A percentile compares a stretch with the other conserved stretches of the same genome.
These are phyloP conservation scores for Eumerus sabulonum DNA, from an alignment of 2,888 invertebrate species.

Conservation along the genomic window DNA sequence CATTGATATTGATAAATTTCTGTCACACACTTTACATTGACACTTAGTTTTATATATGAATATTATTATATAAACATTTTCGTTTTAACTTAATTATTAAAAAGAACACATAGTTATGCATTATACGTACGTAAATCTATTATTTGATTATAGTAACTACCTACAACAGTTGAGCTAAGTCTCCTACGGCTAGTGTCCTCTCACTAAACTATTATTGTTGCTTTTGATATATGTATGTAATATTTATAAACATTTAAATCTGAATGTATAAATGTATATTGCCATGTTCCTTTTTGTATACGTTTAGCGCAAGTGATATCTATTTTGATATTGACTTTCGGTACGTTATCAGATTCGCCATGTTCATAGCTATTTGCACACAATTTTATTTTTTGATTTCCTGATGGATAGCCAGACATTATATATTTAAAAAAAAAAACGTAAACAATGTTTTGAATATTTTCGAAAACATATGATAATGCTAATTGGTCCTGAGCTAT, in stretches of 20 bases:
- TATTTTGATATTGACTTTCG: conserved; percentile 42
- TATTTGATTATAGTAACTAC: conserved; percentile 49
- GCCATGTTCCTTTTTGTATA: background rate
- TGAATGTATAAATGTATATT: conserved; percentile 13
- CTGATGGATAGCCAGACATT: too few species aligned
- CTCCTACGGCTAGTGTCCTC: conserved; percentile 20
- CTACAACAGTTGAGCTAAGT: conserved; percentile 41
- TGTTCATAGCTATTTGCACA: background rate
- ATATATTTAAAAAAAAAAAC: too few species aligned
- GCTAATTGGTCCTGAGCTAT: too few species aligned
- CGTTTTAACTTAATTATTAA: conserved; percentile 20
- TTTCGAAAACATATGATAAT: too few species aligned
- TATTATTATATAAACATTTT: background rate
- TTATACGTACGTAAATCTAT: conserved; percentile 27
- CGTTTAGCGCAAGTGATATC: conserved; percentile 13
- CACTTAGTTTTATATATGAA: too few species aligned
- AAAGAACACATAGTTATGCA: conserved; percentile 1
- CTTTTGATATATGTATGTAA: conserved; percentile 10
- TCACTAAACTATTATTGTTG: conserved; percentile 54
- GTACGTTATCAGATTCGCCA: conserved; percentile 12
- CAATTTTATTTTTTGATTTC: conserved; percentile 14
- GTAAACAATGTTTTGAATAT: too few species aligned
- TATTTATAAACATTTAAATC: conserved; percentile 14
- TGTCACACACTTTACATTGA: background rate
- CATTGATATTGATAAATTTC: conserved; percentile 39